These are phyloP conservation scores for Peribatodes rhomboidaria DNA, from an alignment of 2,888 invertebrate genomes.

Conservation along the genomic window DNA sequence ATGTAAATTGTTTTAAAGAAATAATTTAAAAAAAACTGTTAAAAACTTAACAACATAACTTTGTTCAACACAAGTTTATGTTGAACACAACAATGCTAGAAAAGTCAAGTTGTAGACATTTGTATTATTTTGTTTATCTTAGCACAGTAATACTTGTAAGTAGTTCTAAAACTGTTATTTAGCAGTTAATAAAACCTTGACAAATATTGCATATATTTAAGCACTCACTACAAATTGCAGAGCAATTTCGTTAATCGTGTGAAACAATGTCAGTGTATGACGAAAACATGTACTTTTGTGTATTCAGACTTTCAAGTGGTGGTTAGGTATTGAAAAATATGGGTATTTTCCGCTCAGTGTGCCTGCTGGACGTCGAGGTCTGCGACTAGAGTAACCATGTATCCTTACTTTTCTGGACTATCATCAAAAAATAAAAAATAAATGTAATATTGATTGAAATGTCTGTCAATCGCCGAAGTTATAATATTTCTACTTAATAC, in stretches of 20 bases:
- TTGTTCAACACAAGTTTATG: not conserved
- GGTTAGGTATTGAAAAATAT: slow-evolving; percentile 63
- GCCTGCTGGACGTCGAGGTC: slow-evolving; percentile 78
- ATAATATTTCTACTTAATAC: not conserved
- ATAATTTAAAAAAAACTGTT: too few relatives aligned
- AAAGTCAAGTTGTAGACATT: not conserved
- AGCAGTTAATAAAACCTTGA: slow-evolving; percentile 20
- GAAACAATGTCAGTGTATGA: slow-evolving; percentile 29
- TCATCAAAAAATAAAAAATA: not conserved
- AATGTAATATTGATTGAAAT: not conserved
- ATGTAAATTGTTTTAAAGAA: not conserved
- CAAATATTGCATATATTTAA: slow-evolving; percentile 23
- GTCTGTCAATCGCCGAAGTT: not conserved
- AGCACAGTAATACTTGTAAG: too few relatives aligned
- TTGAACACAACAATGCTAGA: not conserved
- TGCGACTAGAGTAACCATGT: slow-evolving; percentile 24
- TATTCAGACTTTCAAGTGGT: slow-evolving; percentile 35
- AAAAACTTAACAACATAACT: too few relatives aligned
- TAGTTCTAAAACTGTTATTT: not conserved
- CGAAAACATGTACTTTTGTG: slow-evolving; percentile 25
- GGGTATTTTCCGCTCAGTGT: slow-evolving; percentile 82
- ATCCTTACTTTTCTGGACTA: slow-evolving; percentile 7
- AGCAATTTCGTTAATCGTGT: slow-evolving; percentile 31
- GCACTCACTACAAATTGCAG: slow-evolving; percentile 19
- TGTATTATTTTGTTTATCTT: not conserved